Percentiles rank a stretch among this genome's conserved stretches.
Conservation (phyloP, 2,797 vertebrate species). For the Tapera naevia region DNA sequence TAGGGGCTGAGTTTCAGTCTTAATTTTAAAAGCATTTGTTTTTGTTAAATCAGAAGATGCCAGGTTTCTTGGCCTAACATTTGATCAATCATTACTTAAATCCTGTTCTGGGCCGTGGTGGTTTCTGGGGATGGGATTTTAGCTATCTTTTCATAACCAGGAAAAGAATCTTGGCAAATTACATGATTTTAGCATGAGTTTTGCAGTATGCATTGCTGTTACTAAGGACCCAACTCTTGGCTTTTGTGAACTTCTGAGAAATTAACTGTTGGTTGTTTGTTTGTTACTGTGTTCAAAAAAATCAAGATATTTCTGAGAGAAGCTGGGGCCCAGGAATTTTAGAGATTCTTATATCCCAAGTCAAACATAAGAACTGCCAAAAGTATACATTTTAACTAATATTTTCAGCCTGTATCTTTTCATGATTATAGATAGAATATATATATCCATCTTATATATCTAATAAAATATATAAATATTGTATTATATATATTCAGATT, state of each 20-base stretch:
- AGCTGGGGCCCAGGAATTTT: not conserved
- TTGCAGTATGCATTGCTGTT: not conserved
- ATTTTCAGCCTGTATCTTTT: not conserved
- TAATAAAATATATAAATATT: not conserved
- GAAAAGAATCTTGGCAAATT: slow-evolving; percentile 12
- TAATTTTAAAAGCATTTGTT: not conserved
- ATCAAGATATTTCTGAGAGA: not conserved
- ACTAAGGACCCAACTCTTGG: not conserved
- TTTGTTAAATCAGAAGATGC: not conserved
- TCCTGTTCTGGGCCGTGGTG: slow-evolving; percentile 2
- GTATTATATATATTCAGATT: not conserved
- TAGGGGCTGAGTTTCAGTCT: not conserved
- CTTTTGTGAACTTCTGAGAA: not conserved
- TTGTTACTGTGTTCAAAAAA: not conserved
- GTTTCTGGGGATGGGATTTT: slow-evolving; percentile 32
- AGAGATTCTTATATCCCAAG: not conserved
- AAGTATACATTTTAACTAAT: not conserved
- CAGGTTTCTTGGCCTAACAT: not conserved
- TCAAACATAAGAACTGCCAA: not conserved
- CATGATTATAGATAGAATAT: not conserved
- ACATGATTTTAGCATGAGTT: not conserved
- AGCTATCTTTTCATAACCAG: slow-evolving; percentile 19
- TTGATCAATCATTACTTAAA: slow-evolving; percentile 13
- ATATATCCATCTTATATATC: not conserved
- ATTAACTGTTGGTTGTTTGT: not conserved